phyloP scores from a whole-genome alignment of 2,113 vertebrate species.

The Alligator mississippiensis region DNA sequence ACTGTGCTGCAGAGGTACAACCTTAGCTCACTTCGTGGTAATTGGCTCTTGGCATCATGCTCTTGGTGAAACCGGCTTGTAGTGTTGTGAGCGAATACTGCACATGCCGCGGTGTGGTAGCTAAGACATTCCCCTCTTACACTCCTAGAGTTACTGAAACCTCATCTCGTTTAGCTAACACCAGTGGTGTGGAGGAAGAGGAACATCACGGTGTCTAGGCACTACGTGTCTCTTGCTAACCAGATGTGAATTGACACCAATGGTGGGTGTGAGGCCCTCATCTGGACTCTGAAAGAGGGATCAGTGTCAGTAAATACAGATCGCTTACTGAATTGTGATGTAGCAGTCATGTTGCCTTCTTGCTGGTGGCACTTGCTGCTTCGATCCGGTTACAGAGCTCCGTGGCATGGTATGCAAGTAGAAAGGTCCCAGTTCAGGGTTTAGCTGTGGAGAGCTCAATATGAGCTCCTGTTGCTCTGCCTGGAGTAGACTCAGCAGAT shows the following conservation, averaged over 20 bases:
- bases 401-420: fast-evolving
- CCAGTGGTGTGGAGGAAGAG: background rate
- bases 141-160: background rate
- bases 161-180: fast-evolving
- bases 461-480: background rate
- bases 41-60: no score
- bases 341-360: background rate
- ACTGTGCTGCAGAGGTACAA: no score
- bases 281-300: background rate
- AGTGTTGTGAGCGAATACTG: background rate
- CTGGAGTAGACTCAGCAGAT: background rate
- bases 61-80: background rate
- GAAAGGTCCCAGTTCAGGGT: background rate
- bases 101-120: fast-evolving
- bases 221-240: no score
- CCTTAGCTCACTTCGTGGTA: no score
- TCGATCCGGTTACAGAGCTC: background rate
- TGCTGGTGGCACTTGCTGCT: background rate
- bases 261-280: background rate
- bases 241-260: background rate
- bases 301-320: slow-evolving; percentile 5
- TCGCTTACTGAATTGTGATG: background rate
- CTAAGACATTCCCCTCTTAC: background rate
- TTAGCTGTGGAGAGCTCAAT: no score
- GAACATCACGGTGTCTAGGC: background rate